Percentiles rank a stretch among this genome's conserved stretches.
Conservation (phyloP, 2,888 invertebrate species). For the Acanthoscelides obtectus region DNA sequence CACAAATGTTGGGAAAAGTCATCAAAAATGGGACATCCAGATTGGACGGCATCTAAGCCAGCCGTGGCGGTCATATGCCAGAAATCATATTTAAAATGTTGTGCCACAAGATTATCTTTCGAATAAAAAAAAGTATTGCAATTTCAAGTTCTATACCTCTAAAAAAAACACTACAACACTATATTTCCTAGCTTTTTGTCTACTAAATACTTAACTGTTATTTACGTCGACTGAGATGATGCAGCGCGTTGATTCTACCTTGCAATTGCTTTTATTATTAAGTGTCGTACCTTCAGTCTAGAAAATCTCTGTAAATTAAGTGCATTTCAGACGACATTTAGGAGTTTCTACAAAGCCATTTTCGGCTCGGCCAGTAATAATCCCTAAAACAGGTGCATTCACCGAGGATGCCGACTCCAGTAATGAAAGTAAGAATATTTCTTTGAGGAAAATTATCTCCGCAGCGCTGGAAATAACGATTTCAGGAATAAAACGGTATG, state of each 20-base stretch:
- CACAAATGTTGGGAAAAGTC: no score
- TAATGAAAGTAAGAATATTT: conserved; percentile 20
- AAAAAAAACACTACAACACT: no score
- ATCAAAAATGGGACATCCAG: no score
- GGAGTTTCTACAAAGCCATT: neutral
- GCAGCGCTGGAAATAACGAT: conserved; percentile 19
- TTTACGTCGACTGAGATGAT: no score
- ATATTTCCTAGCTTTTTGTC: no score
- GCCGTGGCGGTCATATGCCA: no score
- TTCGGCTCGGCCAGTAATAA: conserved; percentile 15
- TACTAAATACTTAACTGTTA: no score
- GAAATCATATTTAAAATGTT: no score
- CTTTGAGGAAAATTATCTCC: conserved; percentile 15
- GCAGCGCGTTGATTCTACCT: neutral
- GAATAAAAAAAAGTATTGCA: no score
- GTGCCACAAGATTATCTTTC: no score
- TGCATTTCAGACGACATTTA: neutral
- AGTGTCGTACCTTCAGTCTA: neutral
- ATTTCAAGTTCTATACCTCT: no score
- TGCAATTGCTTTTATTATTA: neutral
- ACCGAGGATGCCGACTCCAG: conserved; percentile 21
- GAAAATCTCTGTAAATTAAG: neutral
- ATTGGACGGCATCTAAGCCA: no score
- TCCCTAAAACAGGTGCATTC: conserved; percentile 16
- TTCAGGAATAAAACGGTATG: conserved; percentile 9